Evolutionary conservation across 2,888 invertebrate species (phyloP), one percentile per base, ranked within the genome.

Genomic region (Clistopyga incitator): DNA sequence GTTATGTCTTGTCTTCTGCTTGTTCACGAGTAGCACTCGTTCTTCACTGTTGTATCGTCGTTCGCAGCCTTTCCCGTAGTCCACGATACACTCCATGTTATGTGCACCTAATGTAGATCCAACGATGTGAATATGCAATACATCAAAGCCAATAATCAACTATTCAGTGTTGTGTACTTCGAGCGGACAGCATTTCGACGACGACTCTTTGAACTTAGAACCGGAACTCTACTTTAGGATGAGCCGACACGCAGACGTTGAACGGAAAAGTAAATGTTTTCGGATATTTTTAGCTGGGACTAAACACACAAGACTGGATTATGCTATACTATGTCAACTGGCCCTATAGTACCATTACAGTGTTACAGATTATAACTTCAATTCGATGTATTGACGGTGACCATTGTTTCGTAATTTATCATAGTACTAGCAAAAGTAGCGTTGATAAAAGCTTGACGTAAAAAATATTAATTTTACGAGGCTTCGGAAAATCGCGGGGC

Each of bases 71-170:
- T 45, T 56, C 18, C 6, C 15, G 34, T 42, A 11, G 25, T 38
- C 29, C 72, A 59, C 47, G 45, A 79, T 25, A 34, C 25, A 67
- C 42, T 68, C 59, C 18, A 50, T 20, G 23, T 23, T 38, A 38
- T n/a, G 61, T 61, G 29, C 10, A 38, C 10, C 10, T 61, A 6
- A 38, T n/a, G 56, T 72, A 59, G 23, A 72, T 45, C 47, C 29
- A 47, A 50, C 15, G 47, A 18, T 34, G 18, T 61, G 13, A 25
- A 64, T 54, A 70, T 47, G 23, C 29, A 18, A 72, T 25, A 23
- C 34, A 38, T 29, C 64, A n/a, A 29, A 47, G 47, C 23, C 25
- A 45, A 78, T 38, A 54, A 82, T 78, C 61, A 56, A 82, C 34
- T 75, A 74, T 61, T 70, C 54, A 52, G 64, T 56, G 50, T 42